Evolutionary conservation across 2,888 invertebrate genomes (phyloP), one percentile per base, ranked within the genome.

Genomic region (Archaeoteleia sp.): DNA sequence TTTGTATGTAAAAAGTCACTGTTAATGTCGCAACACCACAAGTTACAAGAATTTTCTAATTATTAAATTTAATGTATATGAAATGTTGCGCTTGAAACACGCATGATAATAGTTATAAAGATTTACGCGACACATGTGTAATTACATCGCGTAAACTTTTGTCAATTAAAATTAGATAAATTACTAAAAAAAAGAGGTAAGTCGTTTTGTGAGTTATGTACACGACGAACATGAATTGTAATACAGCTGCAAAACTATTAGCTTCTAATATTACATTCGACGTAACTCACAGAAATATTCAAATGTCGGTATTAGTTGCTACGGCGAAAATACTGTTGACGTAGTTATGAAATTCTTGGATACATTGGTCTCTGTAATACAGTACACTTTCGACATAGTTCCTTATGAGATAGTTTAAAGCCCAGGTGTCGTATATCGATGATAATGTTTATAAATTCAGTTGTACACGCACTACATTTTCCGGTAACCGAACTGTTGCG

Each of bases 1-100:
- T 53, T 62, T 67, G 66, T 61, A 70, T 76, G 74, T 75, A 74
- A 72, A 77, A 75, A 75, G 74, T 76, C 76, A 77, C 77, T 77
- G 76, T 77, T 77, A 77, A 76, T 65, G 65, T 74, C 70, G 69
- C 72, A 68, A 74, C 74, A 72, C 70, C 53, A 67, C 55, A 32
- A 10, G 57, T 65, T 65, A 57, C 57, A 55, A 65, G 51, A 30
- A 61, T 67, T 67, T 61, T 45, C 54, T 62, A 62, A 60, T 67
- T 57, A 60, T 51, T 53, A 57, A 67, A 61, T 67, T 62, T 67
- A 55, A 67, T 60, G 67, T 55, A 60, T 51, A 57, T 54, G 48
- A 67, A 55, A 55, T 55, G 40, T 45, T 57, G 63, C 57, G 51
- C 49, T 57, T 57, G 40, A 39, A 51, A 57, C 61, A 49, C 54